phyloP scores from a whole-genome alignment of 2,888 invertebrate species.

The Camponotus fellah region DNA sequence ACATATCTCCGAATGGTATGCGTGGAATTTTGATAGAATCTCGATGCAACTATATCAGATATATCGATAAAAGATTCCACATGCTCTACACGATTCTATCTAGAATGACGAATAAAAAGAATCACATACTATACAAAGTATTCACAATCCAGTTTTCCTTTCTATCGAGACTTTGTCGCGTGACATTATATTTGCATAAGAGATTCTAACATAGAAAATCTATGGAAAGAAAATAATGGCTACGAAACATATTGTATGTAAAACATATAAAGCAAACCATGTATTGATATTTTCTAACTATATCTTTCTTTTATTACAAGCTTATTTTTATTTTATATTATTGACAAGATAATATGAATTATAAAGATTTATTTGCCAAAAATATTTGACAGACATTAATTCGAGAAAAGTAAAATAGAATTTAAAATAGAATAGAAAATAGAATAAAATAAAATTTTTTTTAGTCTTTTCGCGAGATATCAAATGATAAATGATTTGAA shows the following conservation, averaged over 20 bases:
- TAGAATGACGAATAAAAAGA: slow-evolving; percentile 23
- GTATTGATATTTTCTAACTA: neutral
- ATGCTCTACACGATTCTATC: slow-evolving; percentile 10
- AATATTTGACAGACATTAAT: neutral
- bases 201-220: slow-evolving; percentile 11
- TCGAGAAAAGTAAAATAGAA: neutral
- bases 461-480: neutral
- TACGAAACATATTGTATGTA: too few species aligned
- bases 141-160: slow-evolving; percentile 38
- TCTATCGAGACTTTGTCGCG: slow-evolving; percentile 3
- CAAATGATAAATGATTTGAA: slow-evolving; percentile 23
- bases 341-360: neutral
- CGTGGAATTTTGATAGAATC: slow-evolving; percentile 49
- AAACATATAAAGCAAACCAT: neutral
- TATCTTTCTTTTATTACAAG: neutral
- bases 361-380: neutral
- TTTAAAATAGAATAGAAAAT: too few species aligned
- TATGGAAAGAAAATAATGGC: neutral
- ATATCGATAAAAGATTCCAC: slow-evolving; percentile 30
- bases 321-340: neutral
- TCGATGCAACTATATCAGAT: slow-evolving; percentile 10
- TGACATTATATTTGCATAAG: neutral
- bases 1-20: slow-evolving; percentile 7
- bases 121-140: slow-evolving; percentile 37
- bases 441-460: too few species aligned